phyloP scores from a whole-genome alignment of 1,140 invertebrate genomes.

The Drosophila setifemur region DNA sequence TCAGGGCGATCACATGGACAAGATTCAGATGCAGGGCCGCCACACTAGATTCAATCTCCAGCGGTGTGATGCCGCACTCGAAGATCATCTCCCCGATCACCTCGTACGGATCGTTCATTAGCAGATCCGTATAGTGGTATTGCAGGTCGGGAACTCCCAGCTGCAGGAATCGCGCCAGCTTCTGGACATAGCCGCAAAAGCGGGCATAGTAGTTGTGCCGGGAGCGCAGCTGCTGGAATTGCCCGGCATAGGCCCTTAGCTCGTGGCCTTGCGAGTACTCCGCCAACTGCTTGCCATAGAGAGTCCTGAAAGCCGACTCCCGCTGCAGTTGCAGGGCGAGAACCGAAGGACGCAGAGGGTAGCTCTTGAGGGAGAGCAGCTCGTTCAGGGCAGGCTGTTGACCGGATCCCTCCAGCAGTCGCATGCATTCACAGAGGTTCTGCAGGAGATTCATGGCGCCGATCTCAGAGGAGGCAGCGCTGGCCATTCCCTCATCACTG shows the following conservation, averaged over 20 bases:
- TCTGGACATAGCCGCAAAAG: conserved; percentile 82
- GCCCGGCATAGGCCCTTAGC: conserved; percentile 35
- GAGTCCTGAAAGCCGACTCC: conserved; percentile 44
- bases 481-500: neutral
- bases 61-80: conserved; percentile 83
- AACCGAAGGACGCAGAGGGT: conserved; percentile 50
- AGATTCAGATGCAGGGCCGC: conserved; percentile 84
- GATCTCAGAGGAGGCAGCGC: conserved; percentile 33
- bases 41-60: conserved; percentile 84
- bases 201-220: conserved; percentile 80
- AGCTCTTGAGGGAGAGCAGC: conserved; percentile 50
- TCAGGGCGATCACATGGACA: conserved; percentile 84
- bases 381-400: conserved; percentile 35
- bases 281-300: conserved; percentile 37
- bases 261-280: conserved; percentile 50
- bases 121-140: conserved; percentile 80
- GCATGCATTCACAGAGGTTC: conserved; percentile 73
- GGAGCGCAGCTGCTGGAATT: conserved; percentile 61
- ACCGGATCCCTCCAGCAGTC: conserved; percentile 46
- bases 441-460: conserved; percentile 63
- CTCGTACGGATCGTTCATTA: conserved; percentile 80
- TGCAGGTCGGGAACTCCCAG: conserved; percentile 81
- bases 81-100: conserved; percentile 85
- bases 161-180: conserved; percentile 81
- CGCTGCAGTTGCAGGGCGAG: conserved; percentile 58